Evolutionary conservation across 23 tunicate genomes (phyloP).

Genomic region (Corella eumyota): DNA sequence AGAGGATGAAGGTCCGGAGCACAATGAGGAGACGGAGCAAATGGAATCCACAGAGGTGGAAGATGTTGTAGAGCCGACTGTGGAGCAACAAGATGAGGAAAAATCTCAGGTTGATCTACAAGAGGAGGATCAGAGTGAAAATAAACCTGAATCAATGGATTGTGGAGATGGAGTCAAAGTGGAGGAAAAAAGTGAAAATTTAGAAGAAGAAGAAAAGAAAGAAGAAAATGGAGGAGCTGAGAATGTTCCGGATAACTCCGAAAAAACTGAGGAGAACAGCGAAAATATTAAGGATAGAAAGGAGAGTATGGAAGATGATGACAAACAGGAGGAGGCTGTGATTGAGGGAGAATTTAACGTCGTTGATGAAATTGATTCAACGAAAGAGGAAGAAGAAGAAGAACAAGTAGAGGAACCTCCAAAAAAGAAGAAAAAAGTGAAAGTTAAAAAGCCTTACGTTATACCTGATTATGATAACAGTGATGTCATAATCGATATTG

Average conservation of each 20-base stretch:
- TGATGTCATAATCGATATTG: slow-evolving; percentile 21
- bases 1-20: not conserved
- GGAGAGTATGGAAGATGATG: slow-evolving; percentile 2
- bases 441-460: too few species aligned
- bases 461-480: slow-evolving; percentile 55
- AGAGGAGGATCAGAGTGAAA: not conserved
- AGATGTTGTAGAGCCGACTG: too few species aligned
- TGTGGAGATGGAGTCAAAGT: not conserved
- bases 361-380: not conserved
- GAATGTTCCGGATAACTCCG: not conserved
- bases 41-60: not conserved
- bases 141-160: not conserved
- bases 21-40: not conserved
- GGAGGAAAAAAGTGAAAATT: not conserved
- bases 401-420: not conserved
- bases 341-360: not conserved
- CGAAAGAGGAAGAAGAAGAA: not conserved
- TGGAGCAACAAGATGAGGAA: not conserved
- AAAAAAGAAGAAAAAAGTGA: not conserved
- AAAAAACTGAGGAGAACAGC: too few species aligned
- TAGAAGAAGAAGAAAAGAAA: not conserved
- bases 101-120: not conserved
- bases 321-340: not conserved
- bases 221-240: not conserved
- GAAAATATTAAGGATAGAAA: too few species aligned